Conservation (phyloP, 2,113 vertebrate genomes). For the Puma concolor region DNA sequence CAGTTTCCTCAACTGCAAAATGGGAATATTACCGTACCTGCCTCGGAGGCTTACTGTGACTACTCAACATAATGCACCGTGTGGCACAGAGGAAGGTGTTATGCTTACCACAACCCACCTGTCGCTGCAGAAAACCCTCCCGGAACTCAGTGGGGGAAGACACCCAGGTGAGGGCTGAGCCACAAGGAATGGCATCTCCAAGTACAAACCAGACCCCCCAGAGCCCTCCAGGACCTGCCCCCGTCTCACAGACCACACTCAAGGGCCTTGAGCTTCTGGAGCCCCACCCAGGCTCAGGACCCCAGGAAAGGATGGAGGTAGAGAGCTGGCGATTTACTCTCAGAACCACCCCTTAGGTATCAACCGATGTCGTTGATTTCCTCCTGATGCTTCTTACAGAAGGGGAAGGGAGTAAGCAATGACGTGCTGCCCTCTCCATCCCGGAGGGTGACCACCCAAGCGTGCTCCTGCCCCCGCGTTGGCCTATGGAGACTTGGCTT, state of each 20-base stretch:
- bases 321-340: neutral
- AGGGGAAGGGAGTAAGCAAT: neutral
- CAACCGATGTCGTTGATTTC: rapidly evolving
- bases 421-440: no score
- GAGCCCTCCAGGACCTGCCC: neutral
- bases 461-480: rapidly evolving
- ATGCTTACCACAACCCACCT: neutral
- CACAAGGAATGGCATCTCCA: neutral
- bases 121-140: neutral
- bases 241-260: neutral
- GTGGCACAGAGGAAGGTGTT: neutral
- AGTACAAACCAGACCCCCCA: neutral
- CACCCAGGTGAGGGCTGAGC: neutral
- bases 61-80: neutral
- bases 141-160: neutral
- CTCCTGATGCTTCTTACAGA: neutral
- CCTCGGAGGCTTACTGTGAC: neutral
- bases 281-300: neutral
- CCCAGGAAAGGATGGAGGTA: neutral
- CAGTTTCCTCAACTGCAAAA: neutral
- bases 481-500: neutral
- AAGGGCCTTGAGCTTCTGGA: neutral
- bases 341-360: neutral
- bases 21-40: neutral
- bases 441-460: neutral